Evolutionary conservation across 2,797 vertebrate genomes (phyloP).

Genomic region (Sebastes minor): DNA sequence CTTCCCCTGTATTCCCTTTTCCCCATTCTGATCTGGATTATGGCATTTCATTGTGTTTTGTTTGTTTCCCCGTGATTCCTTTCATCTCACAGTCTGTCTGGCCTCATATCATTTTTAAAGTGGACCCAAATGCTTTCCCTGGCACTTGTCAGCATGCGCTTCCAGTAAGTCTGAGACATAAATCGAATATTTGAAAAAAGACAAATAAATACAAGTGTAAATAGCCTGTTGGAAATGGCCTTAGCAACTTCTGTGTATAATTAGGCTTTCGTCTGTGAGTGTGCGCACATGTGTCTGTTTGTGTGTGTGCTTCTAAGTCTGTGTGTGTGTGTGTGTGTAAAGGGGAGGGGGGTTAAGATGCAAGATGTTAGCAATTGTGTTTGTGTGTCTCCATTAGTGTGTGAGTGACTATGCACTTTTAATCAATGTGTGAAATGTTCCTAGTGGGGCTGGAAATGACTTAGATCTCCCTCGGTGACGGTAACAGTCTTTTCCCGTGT

Average conservation of each 20-base stretch:
- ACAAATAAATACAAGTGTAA: slow-evolving; percentile 84
- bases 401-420: slow-evolving; percentile 53
- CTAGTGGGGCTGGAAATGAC: slow-evolving; percentile 64
- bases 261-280: slow-evolving; percentile 68
- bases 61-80: slow-evolving; percentile 81
- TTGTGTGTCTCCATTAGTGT: slow-evolving; percentile 59
- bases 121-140: slow-evolving; percentile 85
- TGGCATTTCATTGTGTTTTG: slow-evolving; percentile 83
- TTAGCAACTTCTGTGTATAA: slow-evolving; percentile 78
- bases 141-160: slow-evolving; percentile 74
- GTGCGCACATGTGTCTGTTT: slow-evolving; percentile 47
- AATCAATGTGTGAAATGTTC: slow-evolving; percentile 72
- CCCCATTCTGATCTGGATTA: slow-evolving; percentile 78
- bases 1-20: slow-evolving; percentile 51
- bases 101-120: slow-evolving; percentile 85
- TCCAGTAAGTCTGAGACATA: slow-evolving; percentile 85
- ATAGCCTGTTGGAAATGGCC: slow-evolving; percentile 75
- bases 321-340: slow-evolving; percentile 15
- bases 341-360: background rate
- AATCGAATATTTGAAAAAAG: slow-evolving; percentile 82
- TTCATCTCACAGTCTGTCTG: slow-evolving; percentile 84
- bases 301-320: slow-evolving; percentile 40
- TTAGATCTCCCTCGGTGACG: slow-evolving; percentile 40
- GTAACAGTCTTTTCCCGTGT: slow-evolving; percentile 50
- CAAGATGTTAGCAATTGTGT: slow-evolving; percentile 64